Percentiles rank a stretch among this genome's conserved stretches.
phyloP scores from a whole-genome alignment of 2,797 vertebrate genomes.

The Melanotaenia boesemani region DNA sequence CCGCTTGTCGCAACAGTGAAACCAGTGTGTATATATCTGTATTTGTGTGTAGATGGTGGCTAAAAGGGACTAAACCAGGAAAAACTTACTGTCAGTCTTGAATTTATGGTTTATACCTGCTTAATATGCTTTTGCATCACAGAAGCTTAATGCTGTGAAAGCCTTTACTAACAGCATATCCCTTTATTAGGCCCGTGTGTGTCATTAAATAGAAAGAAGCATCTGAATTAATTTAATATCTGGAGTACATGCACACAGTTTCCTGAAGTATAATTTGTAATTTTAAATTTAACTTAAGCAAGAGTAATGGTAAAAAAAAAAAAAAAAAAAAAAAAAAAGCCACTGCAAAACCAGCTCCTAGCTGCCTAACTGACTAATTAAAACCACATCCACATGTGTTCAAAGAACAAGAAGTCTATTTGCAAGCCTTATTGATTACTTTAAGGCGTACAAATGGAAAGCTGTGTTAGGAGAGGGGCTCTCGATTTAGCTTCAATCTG shows the following conservation, averaged over 20 bases:
- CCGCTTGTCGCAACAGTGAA: conserved; percentile 57
- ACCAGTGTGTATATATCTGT: conserved; percentile 24
- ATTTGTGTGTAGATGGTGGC: conserved; percentile 6
- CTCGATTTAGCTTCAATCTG: conserved; percentile 86
- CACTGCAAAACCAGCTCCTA: conserved; percentile 50
- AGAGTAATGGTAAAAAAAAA: conserved; percentile 67
- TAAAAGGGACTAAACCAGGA: conserved; percentile 28
- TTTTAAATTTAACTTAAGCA: conserved; percentile 70
- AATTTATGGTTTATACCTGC: conserved; percentile 35
- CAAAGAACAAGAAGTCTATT: conserved; percentile 83
- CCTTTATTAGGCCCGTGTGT: conserved; percentile 52
- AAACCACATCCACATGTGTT: conserved; percentile 78
- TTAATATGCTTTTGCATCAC: conserved; percentile 42
- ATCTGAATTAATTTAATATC: conserved; percentile 65
- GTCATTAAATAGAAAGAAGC: conserved; percentile 54
- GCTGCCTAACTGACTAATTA: conserved; percentile 80
- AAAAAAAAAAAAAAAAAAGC: conserved; percentile 58
- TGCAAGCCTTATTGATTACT: conserved; percentile 82
- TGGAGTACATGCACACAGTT: conserved; percentile 47
- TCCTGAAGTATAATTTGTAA: conserved; percentile 64
- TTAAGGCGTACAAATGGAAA: conserved; percentile 82
- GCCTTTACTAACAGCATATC: conserved; percentile 30
- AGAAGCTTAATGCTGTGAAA: conserved; percentile 30
- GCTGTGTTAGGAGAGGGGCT: conserved; percentile 81
- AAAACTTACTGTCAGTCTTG: conserved; percentile 43